Conservation (phyloP, 2,797 vertebrate genomes). For the Ciconia nigra region DNA sequence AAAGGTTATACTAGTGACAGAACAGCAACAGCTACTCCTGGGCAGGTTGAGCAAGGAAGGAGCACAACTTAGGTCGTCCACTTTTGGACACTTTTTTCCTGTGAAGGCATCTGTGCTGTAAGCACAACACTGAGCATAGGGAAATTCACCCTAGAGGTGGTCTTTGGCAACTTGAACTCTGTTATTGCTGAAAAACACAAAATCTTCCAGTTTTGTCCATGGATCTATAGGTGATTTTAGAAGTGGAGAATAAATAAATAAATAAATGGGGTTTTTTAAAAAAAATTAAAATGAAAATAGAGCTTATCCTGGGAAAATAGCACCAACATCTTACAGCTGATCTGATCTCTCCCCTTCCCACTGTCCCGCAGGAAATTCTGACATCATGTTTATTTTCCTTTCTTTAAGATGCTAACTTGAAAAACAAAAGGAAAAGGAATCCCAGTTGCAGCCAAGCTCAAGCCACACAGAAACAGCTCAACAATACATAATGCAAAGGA, state of each 20-base stretch:
- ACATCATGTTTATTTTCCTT: slow-evolving; percentile 64
- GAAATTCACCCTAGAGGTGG: background rate
- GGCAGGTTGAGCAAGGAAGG: background rate
- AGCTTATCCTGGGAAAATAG: slow-evolving; percentile 65
- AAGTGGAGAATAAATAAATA: background rate
- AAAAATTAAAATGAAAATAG: background rate
- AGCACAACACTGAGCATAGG: background rate
- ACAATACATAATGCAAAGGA: slow-evolving; percentile 24
- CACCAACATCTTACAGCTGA: slow-evolving; percentile 40
- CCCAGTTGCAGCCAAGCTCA: slow-evolving; percentile 47
- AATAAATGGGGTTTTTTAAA: background rate
- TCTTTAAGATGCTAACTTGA: slow-evolving; percentile 61
- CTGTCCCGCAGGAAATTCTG: slow-evolving; percentile 62
- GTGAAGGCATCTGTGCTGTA: background rate
- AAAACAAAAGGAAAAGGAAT: slow-evolving; percentile 49
- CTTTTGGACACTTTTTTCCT: background rate
- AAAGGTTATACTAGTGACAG: background rate
- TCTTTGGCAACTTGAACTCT: background rate
- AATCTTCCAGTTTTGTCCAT: background rate
- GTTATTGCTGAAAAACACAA: background rate
- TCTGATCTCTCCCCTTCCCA: slow-evolving; percentile 58
- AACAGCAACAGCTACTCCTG: background rate
- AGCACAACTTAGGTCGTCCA: background rate
- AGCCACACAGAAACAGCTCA: slow-evolving; percentile 25
- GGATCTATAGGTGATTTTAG: background rate